Percentiles rank a stretch among this genome's conserved stretches.
These are phyloP conservation scores for Amphipyra tragopoginis DNA, from an alignment of 2,888 invertebrate species.

Conservation along the genomic window DNA sequence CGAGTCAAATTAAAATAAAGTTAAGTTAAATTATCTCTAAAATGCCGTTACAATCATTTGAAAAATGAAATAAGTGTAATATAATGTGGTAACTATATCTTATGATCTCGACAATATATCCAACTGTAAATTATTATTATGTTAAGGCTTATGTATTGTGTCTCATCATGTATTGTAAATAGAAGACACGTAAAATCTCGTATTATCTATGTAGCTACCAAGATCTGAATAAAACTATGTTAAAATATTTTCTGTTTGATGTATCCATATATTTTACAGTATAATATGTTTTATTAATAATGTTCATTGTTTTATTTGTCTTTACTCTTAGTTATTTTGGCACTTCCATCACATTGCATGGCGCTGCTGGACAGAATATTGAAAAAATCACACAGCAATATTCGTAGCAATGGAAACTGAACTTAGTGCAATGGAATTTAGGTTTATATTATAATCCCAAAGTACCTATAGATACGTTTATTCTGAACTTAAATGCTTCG, in stretches of 20 bases:
- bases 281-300: slow-evolving; percentile 53
- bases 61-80: slow-evolving; percentile 62
- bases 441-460: too few relatives aligned
- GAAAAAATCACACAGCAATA: too few relatives aligned
- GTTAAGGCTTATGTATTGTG: slow-evolving; percentile 52
- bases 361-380: too few relatives aligned
- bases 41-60: slow-evolving; percentile 58
- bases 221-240: slow-evolving; percentile 52
- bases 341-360: background rate
- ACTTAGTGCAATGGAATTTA: too few relatives aligned
- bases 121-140: slow-evolving; percentile 56
- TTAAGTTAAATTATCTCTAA: slow-evolving; percentile 43
- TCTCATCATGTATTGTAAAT: slow-evolving; percentile 47
- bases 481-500: too few relatives aligned
- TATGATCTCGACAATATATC: slow-evolving; percentile 66
- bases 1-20: slow-evolving; percentile 31
- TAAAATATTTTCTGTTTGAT: slow-evolving; percentile 48
- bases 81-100: slow-evolving; percentile 49
- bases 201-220: slow-evolving; percentile 47
- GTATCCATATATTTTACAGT: slow-evolving; percentile 49
- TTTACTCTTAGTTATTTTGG: background rate
- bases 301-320: slow-evolving; percentile 37
- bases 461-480: too few relatives aligned
- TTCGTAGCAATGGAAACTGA: too few relatives aligned
- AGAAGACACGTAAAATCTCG: slow-evolving; percentile 30